phyloP scores from a whole-genome alignment of 1,140 invertebrate genomes.

The Drosophila equinoxialis region DNA sequence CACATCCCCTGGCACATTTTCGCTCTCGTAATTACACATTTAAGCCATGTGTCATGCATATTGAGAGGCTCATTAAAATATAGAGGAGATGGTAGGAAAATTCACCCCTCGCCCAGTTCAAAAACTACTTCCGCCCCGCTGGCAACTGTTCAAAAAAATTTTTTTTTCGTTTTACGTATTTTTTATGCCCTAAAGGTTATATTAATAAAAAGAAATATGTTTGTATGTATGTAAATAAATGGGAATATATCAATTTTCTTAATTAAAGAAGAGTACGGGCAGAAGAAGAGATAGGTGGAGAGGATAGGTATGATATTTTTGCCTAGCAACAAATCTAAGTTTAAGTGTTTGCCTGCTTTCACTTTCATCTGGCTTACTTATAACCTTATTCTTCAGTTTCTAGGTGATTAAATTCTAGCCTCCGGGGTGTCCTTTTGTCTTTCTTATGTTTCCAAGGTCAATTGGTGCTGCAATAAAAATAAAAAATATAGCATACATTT shows the following conservation, averaged over 20 bases:
- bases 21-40: conserved; percentile 70
- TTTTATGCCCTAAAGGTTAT: not conserved
- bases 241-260: conserved; percentile 26
- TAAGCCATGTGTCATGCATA: conserved; percentile 77
- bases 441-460: conserved; percentile 53
- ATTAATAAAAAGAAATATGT: not conserved
- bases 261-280: conserved; percentile 23
- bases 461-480: conserved; percentile 11
- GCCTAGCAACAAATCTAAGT: conserved; percentile 38
- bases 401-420: conserved; percentile 72
- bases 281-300: not conserved
- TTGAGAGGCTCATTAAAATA: conserved; percentile 76
- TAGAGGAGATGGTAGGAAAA: conserved; percentile 23
- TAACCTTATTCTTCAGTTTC: conserved; percentile 6
- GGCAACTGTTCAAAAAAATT: not conserved
- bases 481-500: conserved; percentile 65
- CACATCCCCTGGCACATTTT: conserved; percentile 20
- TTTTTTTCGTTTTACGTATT: not conserved
- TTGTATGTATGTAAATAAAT: not conserved
- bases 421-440: conserved; percentile 37
- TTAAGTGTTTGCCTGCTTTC: conserved; percentile 19
- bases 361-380: conserved; percentile 17
- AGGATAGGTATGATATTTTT: not conserved
- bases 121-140: not conserved
- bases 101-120: not conserved